Base-by-base conservation (phyloP, 2,797 vertebrate genomes). In the Numenius phaeopus region DNA sequence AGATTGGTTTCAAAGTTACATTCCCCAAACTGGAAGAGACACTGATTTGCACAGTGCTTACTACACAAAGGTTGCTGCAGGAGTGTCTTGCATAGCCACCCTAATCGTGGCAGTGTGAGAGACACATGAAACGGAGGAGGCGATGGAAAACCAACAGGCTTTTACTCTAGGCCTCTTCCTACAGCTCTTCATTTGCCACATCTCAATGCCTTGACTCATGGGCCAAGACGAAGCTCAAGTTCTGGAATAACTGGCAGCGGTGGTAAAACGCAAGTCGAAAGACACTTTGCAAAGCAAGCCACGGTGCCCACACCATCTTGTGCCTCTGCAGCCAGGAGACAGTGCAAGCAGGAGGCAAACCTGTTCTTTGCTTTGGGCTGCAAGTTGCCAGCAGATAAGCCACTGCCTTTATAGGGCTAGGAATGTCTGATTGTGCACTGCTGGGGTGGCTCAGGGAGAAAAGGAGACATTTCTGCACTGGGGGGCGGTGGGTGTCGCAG, bases 251-350 rank as follows among this genome's bases (percentile, higher is more conserved):
- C 32, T 66, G 52, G 23, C 64, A 91, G 61, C n/a, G n/a, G 18
- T 49, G 44, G 34, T 76, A 83, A 92, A 93, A 73, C 13, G 19
- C 30, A 82, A 47, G 23, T 85, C 39, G 70, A 73, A 91, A 89
- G 27, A 24, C 64, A 22, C 47, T 75, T 92, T 40, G 42, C 47
- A 50, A 59, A 82, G 29, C 24, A 52, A 55, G 11, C 59, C 9
- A 7, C 67, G 59, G 59, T 15, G n/a, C 0, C 0, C 19, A 3
- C 12, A 18, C 58, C 49, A 7, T 20, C 40, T 76, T 3, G 0
- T 75, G 49, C 47, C 54, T 73, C 29, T 71, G 69, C 0, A 1
- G 20, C 70, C 57, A 46, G 47, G 30, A 89, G 59, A 42, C 58
- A 47, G 15, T 26, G 44, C 21, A 62, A 82, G 58, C 77, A 76